Conservation (phyloP, 2,113 vertebrate genomes). For the Monarcha castaneiventris region DNA sequence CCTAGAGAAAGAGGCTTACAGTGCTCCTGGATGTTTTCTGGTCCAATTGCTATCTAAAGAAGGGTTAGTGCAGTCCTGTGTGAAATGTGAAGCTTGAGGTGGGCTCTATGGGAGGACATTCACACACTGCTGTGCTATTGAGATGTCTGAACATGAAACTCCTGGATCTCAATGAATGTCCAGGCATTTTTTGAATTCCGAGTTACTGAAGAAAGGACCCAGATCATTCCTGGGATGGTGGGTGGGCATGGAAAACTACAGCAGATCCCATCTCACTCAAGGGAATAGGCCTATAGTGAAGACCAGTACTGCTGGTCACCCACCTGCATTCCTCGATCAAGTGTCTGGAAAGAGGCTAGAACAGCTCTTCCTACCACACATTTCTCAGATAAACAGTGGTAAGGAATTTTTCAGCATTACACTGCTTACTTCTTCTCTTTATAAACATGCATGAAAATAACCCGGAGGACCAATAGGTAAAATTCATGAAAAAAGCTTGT, state of each 20-base stretch:
- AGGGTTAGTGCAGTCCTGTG: neutral
- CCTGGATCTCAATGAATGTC: neutral
- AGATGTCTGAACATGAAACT: neutral
- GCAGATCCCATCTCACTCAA: neutral
- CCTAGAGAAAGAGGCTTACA: neutral
- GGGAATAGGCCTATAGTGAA: neutral
- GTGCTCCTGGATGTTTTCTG: neutral
- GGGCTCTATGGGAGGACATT: neutral
- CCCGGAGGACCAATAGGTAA: neutral
- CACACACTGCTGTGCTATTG: neutral
- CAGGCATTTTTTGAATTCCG: neutral
- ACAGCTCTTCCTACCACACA: neutral
- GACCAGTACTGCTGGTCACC: neutral
- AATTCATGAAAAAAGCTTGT: neutral
- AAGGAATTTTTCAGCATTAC: neutral
- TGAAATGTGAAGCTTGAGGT: accelerated
- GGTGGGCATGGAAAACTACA: neutral
- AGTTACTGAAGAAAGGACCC: neutral
- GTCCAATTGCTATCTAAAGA: neutral
- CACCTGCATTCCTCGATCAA: neutral
- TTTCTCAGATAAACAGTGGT: neutral
- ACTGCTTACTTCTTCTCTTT: neutral
- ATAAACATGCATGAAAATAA: neutral
- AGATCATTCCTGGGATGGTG: neutral
- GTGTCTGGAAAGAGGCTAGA: neutral